Evolutionary conservation across 1,140 invertebrate species (phyloP).

Genomic region (Zaprionus vittiger): DNA sequence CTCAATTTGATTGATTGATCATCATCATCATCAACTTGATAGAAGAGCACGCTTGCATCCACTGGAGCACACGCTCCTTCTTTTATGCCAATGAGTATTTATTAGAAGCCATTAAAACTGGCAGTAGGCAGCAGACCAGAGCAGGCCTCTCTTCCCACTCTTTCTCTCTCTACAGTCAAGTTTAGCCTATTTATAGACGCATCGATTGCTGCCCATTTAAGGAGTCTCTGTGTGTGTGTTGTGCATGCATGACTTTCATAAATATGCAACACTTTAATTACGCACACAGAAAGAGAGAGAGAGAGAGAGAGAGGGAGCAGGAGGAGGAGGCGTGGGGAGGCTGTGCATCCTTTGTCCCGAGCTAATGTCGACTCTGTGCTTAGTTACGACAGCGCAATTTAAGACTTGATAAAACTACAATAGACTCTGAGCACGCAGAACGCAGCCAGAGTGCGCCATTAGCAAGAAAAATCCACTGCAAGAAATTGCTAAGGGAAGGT

Average conservation of each 20-base stretch:
- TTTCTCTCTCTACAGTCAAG: background rate
- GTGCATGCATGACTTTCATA: slow-evolving; percentile 66
- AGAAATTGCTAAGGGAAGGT: background rate
- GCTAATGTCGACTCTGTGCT: slow-evolving; percentile 18
- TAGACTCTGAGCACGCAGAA: slow-evolving; percentile 15
- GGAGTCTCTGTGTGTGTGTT: slow-evolving; percentile 4
- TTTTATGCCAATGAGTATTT: slow-evolving; percentile 71
- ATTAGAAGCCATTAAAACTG: slow-evolving; percentile 68
- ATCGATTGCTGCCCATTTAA: slow-evolving; percentile 54
- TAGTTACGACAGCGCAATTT: slow-evolving; percentile 31
- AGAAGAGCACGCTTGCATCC: slow-evolving; percentile 4
- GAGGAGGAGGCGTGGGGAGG: background rate
- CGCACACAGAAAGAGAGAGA: slow-evolving; percentile 14
- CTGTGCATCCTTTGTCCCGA: slow-evolving; percentile 48
- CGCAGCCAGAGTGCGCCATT: slow-evolving; percentile 7
- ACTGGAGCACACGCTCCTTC: slow-evolving; percentile 58
- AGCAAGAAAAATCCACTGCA: background rate
- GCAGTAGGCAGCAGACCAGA: slow-evolving; percentile 1
- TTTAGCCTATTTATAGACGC: slow-evolving; percentile 56
- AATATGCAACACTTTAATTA: slow-evolving; percentile 76
- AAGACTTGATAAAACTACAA: slow-evolving; percentile 7
- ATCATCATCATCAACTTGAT: slow-evolving; percentile 6
- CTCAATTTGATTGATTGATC: slow-evolving; percentile 58
- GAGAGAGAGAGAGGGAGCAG: background rate
- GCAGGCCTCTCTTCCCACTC: background rate